Percentiles rank a stretch among this genome's conserved stretches.
These are phyloP conservation scores for Andrena marginata DNA, from an alignment of 2,888 invertebrate genomes.

Conservation along the genomic window DNA sequence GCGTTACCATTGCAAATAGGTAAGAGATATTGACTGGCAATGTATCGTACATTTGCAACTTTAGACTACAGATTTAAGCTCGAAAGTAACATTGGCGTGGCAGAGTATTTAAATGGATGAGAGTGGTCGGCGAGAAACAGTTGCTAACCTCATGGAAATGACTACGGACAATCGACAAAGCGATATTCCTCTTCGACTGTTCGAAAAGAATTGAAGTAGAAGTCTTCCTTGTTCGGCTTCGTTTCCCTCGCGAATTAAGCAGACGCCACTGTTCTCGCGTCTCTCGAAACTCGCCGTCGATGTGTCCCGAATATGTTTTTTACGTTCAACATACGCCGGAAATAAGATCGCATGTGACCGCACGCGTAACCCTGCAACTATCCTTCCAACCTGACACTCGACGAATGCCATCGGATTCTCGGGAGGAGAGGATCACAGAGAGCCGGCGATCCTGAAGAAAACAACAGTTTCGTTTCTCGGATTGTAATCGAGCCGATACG, in stretches of 20 bases:
- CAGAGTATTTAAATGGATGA: background rate
- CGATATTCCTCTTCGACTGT: background rate
- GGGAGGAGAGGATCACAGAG: background rate
- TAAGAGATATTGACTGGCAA: background rate
- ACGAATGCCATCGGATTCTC: slow-evolving; percentile 8
- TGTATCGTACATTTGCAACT: slow-evolving; percentile 8
- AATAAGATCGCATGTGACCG: slow-evolving; percentile 36
- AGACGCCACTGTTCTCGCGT: background rate
- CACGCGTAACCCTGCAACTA: slow-evolving; percentile 33
- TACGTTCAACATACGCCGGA: slow-evolving; percentile 31
- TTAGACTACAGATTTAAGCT: background rate
- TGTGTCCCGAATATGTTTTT: slow-evolving; percentile 12
- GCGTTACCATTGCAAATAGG: background rate
- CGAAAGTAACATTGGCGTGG: background rate
- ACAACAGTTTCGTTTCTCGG: slow-evolving; percentile 25
- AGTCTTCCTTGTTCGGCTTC: background rate
- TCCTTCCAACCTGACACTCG: slow-evolving; percentile 40
- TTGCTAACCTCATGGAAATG: slow-evolving; percentile 19
- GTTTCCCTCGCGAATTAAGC: background rate
- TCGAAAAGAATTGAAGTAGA: background rate
- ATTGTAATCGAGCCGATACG: background rate
- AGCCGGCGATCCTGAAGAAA: slow-evolving; percentile 9
- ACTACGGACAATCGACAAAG: slow-evolving; percentile 1
- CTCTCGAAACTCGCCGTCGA: slow-evolving; percentile 5
- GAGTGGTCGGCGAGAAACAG: background rate